Evolutionary conservation across 37 sponge, comb jelly and placozoan species (phyloP).

Genomic region (Theonella swinhoei): DNA sequence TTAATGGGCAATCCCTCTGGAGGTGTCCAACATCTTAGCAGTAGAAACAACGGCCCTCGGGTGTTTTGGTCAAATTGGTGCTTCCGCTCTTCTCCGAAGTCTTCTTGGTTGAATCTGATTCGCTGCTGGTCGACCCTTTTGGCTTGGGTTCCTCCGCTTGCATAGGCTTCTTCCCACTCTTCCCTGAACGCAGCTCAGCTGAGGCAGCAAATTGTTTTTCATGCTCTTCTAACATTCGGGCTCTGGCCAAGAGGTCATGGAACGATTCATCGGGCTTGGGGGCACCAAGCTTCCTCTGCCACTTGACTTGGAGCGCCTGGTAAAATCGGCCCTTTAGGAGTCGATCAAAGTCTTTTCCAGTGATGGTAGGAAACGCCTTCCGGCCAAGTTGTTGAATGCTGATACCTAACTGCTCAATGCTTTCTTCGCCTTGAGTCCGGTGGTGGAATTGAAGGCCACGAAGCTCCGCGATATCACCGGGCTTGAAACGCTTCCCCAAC

Average conservation of each 20-base stretch:
- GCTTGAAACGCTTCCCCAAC: constrained; percentile 26
- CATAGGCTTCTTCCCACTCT: too few relatives aligned
- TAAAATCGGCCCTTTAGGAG: constrained; percentile 26
- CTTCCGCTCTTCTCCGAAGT: background rate
- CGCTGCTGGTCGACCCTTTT: background rate
- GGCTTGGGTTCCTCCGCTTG: too few relatives aligned
- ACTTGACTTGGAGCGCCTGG: constrained; percentile 12
- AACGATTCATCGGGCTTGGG: constrained; percentile 22
- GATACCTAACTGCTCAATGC: constrained; percentile 28
- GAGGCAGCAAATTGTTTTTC: constrained; percentile 9
- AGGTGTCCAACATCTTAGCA: constrained; percentile 12
- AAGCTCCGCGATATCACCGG: constrained; percentile 32
- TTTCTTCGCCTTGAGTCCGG: constrained; percentile 10
- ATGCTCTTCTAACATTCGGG: constrained; percentile 3
- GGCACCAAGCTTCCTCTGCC: constrained; percentile 31
- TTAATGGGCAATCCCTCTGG: background rate
- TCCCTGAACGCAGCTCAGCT: background rate
- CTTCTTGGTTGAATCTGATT: background rate
- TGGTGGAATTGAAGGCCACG: constrained; percentile 31
- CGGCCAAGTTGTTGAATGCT: constrained; percentile 1
- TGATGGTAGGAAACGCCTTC: constrained; percentile 3
- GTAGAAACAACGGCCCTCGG: background rate
- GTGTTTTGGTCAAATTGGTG: background rate
- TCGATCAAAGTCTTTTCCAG: constrained; percentile 16
- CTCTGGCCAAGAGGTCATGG: constrained; percentile 1